These are phyloP conservation scores for Cyprinella venusta DNA, from an alignment of 2,797 vertebrate species.

Conservation along the genomic window DNA sequence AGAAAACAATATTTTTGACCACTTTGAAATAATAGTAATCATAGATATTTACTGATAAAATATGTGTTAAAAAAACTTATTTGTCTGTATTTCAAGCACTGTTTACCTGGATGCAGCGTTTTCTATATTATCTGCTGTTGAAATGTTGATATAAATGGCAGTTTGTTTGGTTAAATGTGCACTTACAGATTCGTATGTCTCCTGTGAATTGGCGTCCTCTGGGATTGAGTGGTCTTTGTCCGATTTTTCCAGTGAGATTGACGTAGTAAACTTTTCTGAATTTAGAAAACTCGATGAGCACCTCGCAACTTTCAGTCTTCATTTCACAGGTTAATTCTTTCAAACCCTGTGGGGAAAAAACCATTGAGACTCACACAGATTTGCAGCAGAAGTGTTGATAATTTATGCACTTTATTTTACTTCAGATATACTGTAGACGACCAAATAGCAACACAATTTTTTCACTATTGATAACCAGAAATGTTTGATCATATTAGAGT, in stretches of 20 bases:
- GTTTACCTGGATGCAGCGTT: not conserved
- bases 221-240: not conserved
- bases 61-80: not conserved
- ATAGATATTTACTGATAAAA: not conserved
- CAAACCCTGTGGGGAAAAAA: not conserved
- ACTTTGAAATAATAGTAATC: not conserved
- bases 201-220: not conserved
- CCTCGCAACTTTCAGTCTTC: rapidly evolving
- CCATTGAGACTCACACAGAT: not conserved
- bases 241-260: not conserved
- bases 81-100: not conserved
- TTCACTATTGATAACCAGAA: too few species aligned
- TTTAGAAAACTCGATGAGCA: not conserved
- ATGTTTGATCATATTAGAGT: not conserved
- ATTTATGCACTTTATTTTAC: too few species aligned
- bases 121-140: not conserved
- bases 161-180: not conserved
- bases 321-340: rapidly evolving
- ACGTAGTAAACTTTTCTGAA: constrained; percentile 57
- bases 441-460: too few species aligned
- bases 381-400: not conserved
- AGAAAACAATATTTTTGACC: not conserved
- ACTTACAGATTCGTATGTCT: constrained; percentile 39
- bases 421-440: too few species aligned
- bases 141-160: not conserved